Evolutionary conservation across 2,888 invertebrate genomes (phyloP).

Genomic region (Eulithis testata): DNA sequence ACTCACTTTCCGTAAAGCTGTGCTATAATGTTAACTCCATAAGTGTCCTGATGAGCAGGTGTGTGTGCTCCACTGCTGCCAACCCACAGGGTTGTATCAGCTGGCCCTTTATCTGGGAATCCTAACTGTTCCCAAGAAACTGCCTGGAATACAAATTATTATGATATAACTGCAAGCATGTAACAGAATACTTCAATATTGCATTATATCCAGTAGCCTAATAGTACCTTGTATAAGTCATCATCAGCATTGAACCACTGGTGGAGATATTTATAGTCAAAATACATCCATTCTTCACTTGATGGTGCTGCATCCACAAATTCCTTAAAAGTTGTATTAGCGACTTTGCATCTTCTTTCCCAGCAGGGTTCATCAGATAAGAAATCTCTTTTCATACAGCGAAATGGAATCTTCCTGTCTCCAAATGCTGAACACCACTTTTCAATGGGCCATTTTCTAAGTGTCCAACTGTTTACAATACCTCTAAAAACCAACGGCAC

Average conservation of each 20-base stretch:
- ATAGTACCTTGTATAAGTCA: conserved; percentile 83
- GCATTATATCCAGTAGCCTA: neutral
- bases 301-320: conserved; percentile 80
- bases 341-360: conserved; percentile 88
- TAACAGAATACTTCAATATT: conserved; percentile 21
- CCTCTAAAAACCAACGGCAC: conserved; percentile 83
- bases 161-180: too few relatives aligned
- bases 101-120: conserved; percentile 86
- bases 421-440: conserved; percentile 86
- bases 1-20: conserved; percentile 93
- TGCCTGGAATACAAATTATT: conserved; percentile 45
- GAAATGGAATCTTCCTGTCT: conserved; percentile 83
- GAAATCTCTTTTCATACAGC: conserved; percentile 71
- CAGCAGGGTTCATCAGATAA: conserved; percentile 88
- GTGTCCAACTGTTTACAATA: conserved; percentile 82
- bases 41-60: conserved; percentile 97
- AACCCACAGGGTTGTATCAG: conserved; percentile 94
- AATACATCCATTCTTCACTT: conserved; percentile 89
- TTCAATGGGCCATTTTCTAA: conserved; percentile 84
- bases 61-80: conserved; percentile 95
- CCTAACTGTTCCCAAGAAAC: conserved; percentile 88
- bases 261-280: conserved; percentile 93
- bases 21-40: conserved; percentile 96
- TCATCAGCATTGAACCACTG: conserved; percentile 86
- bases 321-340: conserved; percentile 85